A percentile compares a stretch with the other conserved stretches of the same genome.
Evolutionary conservation across 2,113 vertebrate species (phyloP).

Genomic region (Bubalus kerabau): DNA sequence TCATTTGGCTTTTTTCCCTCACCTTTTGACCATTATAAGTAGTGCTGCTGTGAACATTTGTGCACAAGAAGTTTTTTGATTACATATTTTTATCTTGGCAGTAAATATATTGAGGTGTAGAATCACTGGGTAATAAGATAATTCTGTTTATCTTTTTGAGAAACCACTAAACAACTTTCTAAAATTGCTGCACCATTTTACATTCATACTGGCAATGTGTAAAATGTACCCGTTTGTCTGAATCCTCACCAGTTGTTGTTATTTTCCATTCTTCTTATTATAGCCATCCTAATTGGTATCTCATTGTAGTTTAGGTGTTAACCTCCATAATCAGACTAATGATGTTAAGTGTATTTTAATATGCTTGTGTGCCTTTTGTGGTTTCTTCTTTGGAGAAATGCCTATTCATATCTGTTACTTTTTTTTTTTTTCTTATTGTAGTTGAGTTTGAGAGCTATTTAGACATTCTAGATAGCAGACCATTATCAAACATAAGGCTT

Average conservation of each 20-base stretch:
- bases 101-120: background rate
- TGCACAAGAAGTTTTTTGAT: background rate
- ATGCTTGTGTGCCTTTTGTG: background rate
- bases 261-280: background rate
- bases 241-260: background rate
- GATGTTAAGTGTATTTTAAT: background rate
- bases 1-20: background rate
- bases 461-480: background rate
- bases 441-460: background rate
- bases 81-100: background rate
- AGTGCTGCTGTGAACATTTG: background rate
- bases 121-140: background rate
- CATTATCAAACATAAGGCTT: background rate
- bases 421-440: background rate
- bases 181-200: background rate
- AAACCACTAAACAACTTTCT: background rate
- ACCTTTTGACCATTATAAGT: background rate
- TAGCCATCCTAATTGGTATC: background rate
- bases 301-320: background rate
- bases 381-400: background rate
- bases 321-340: background rate
- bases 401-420: background rate
- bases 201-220: background rate
- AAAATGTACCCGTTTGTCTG: background rate
- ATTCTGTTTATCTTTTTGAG: background rate